phyloP scores from a whole-genome alignment of 1,140 invertebrate genomes.

The Papilio aristodemus region DNA sequence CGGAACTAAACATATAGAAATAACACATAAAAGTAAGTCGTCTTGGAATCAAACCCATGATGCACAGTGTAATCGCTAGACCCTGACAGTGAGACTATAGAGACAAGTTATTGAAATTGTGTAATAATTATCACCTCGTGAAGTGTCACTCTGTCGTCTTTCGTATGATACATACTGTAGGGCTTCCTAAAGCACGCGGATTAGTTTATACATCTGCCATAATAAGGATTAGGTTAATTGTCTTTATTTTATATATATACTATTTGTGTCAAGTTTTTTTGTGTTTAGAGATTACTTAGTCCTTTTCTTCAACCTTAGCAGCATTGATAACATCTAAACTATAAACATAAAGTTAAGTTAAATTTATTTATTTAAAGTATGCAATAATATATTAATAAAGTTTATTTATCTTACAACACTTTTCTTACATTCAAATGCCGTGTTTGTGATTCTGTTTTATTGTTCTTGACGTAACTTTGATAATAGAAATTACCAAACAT shows the following conservation, averaged over 20 bases:
- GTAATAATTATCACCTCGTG: neutral
- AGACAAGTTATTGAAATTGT: neutral
- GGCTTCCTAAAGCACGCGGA: neutral
- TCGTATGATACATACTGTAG: neutral
- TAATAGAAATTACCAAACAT: constrained; percentile 91
- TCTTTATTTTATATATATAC: neutral
- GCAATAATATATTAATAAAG: too few species aligned
- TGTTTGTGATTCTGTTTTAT: constrained; percentile 25
- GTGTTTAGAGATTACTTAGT: neutral
- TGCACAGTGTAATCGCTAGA: too few species aligned
- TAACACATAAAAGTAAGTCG: too few species aligned
- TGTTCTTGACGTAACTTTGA: constrained; percentile 82
- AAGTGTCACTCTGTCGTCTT: neutral
- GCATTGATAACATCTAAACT: neutral
- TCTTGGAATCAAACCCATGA: too few species aligned
- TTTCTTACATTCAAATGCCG: neutral
- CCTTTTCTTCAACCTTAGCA: too few species aligned
- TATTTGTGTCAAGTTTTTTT: neutral
- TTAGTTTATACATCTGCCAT: constrained; percentile 7
- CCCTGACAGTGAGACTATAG: too few species aligned
- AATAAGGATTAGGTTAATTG: neutral
- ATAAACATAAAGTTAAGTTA: neutral
- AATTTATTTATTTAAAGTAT: neutral
- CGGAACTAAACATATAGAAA: too few species aligned
- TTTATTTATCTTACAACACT: too few species aligned